These are phyloP conservation scores for Xestia ashworthii DNA, from an alignment of 2,888 invertebrate genomes.

Conservation along the genomic window DNA sequence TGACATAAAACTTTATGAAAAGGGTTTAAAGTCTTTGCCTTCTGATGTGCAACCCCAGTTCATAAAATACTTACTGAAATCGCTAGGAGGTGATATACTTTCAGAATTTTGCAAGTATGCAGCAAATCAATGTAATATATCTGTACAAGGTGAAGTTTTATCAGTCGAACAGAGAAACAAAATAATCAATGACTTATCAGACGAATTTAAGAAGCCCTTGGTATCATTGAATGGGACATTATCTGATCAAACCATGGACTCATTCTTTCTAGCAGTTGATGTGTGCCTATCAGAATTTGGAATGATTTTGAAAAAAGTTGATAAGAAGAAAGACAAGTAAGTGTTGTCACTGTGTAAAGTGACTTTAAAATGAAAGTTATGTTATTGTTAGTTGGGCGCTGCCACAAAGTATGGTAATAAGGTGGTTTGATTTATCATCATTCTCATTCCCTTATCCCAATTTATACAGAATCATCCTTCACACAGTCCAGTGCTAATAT, in stretches of 20 bases:
- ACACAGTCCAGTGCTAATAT: background rate
- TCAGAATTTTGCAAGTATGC: conserved; percentile 95
- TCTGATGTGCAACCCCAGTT: conserved; percentile 92
- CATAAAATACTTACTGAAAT: conserved; percentile 95
- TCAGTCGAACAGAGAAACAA: conserved; percentile 93
- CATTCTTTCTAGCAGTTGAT: conserved; percentile 95
- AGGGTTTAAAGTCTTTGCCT: conserved; percentile 93
- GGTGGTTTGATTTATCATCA: background rate
- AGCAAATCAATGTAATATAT: conserved; percentile 93
- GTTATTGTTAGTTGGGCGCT: background rate
- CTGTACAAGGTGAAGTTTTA: conserved; percentile 91
- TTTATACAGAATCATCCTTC: background rate
- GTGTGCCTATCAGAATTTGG: conserved; percentile 93
- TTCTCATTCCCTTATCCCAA: too few relatives aligned
- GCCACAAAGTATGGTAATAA: background rate
- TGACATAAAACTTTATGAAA: conserved; percentile 95
- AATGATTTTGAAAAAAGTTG: conserved; percentile 96
- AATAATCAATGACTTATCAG: conserved; percentile 92
- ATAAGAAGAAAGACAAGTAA: conserved; percentile 96
- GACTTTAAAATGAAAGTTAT: too few relatives aligned
- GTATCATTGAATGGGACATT: conserved; percentile 93
- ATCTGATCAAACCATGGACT: conserved; percentile 93
- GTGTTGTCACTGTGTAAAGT: conserved; percentile 56
- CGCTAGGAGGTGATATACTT: conserved; percentile 95
- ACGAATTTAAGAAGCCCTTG: conserved; percentile 93